These are phyloP conservation scores for Camptogramma bilineatum DNA, from an alignment of 2,888 invertebrate genomes.

Conservation along the genomic window DNA sequence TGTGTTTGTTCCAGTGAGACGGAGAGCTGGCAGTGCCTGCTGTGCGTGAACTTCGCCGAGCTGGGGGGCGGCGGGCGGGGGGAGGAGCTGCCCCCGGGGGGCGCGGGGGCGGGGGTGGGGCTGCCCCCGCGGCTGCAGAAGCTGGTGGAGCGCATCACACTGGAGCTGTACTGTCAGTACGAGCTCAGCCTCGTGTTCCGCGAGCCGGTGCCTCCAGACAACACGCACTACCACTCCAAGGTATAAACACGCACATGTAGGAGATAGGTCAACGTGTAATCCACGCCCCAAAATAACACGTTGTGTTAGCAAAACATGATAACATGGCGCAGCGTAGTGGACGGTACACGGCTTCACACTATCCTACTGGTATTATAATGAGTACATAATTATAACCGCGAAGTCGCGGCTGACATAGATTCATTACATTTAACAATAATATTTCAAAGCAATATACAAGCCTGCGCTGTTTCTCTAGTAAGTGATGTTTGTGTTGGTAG, in stretches of 20 bases:
- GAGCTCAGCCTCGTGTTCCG: slow-evolving; percentile 95
- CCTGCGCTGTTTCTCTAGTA: background rate
- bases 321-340: too few relatives aligned
- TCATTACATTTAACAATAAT: too few relatives aligned
- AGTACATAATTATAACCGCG: too few relatives aligned
- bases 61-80: slow-evolving; percentile 66
- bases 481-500: slow-evolving; percentile 67
- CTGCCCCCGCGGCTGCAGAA: slow-evolving; percentile 87
- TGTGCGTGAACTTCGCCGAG: slow-evolving; percentile 93
- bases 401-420: too few relatives aligned
- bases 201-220: slow-evolving; percentile 91
- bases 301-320: too few relatives aligned
- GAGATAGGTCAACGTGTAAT: background rate
- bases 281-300: too few relatives aligned
- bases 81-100: slow-evolving; percentile 67
- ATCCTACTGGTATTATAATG: too few relatives aligned
- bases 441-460: background rate
- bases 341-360: too few relatives aligned
- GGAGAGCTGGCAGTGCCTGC: slow-evolving; percentile 96
- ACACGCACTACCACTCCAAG: slow-evolving; percentile 70
- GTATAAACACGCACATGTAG: slow-evolving; percentile 44
- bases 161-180: slow-evolving; percentile 96
- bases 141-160: slow-evolving; percentile 92
- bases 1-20: slow-evolving; percentile 85
- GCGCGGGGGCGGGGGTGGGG: slow-evolving; percentile 75